Base-by-base conservation (phyloP, 2,888 invertebrate genomes). In the Aphrophora alni region DNA sequence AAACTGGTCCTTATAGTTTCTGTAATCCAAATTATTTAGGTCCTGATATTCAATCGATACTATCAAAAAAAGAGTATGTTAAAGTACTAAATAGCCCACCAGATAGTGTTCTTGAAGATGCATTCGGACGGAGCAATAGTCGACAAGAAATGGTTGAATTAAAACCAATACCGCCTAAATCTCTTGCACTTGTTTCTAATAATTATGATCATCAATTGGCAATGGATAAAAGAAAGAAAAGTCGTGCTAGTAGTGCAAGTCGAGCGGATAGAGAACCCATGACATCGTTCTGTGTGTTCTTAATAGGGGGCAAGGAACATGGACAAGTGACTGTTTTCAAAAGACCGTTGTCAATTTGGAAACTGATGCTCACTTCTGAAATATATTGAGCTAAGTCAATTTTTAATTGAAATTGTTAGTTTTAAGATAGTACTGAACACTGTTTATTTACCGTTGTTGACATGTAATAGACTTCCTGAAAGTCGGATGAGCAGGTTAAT, bases 221-320 rank as follows among this genome's bases (percentile, higher is more conserved):
- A 38, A 76, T 59, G n/a, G 82, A 83, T 12, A 85, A 77, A 70
- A 69, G 78, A 33, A 78, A 82, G 27, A 84, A 84, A 76, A 82
- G 83, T 78, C 88, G 92, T 84, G 92, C 91, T 17, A 90, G 90
- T 80, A 92, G 92, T 85, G 92, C 92, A 25, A 90, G 91, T 33
- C 88, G 92, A 71, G 91, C 89, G 0, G 91, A 91, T 81, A 87
- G 89, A 73, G 87, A 79, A 86, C 87, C 51, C 87, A 88, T 83
- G 85, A 88, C 81, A 87, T 87, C 74, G 87, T 87, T 92, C 68
- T 92, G 92, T 85, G 90, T 94, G 82, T 94, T 93, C 86, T 87
- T 96, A 80, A 91, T 95, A 82, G 96, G 96, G 0, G 96, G 96
- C 0, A 93, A 93, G 85, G 95, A 96, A 87, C 93, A 93, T 75